These are phyloP conservation scores for Lepeophtheirus nordmannii DNA, from an alignment of 2,888 invertebrate genomes.

Conservation along the genomic window DNA sequence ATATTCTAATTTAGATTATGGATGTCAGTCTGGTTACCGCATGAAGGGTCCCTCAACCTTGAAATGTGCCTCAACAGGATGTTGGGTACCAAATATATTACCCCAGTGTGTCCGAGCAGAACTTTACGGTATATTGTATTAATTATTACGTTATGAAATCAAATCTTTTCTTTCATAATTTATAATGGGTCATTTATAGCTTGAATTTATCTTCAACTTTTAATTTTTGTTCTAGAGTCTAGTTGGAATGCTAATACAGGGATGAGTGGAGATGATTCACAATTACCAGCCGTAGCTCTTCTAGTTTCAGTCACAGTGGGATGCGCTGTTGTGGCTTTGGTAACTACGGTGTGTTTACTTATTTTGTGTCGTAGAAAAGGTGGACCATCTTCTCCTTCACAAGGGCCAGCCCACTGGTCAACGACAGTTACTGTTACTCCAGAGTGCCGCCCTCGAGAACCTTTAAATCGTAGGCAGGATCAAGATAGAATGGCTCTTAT, in stretches of 20 bases:
- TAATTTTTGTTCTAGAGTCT: background rate
- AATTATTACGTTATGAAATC: background rate
- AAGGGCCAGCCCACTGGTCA: slow-evolving; percentile 24
- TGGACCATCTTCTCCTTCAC: slow-evolving; percentile 11
- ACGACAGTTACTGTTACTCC: slow-evolving; percentile 21
- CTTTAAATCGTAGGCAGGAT: background rate
- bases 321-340: slow-evolving; percentile 8
- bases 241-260: background rate
- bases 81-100: slow-evolving; percentile 33
- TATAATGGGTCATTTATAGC: background rate
- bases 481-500: slow-evolving; percentile 28
- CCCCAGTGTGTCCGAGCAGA: slow-evolving; percentile 24
- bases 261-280: background rate
- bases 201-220: background rate
- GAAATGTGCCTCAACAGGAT: slow-evolving; percentile 35
- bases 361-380: slow-evolving; percentile 17
- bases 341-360: slow-evolving; percentile 10
- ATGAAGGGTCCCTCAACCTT: slow-evolving; percentile 27
- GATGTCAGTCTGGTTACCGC: slow-evolving; percentile 12
- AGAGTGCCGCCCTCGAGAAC: slow-evolving; percentile 16
- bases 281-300: background rate
- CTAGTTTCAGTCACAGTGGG: slow-evolving; percentile 7
- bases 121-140: slow-evolving; percentile 1
- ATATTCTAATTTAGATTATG: background rate
- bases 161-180: background rate